A percentile compares a stretch with the other conserved stretches of the same genome.
These are phyloP conservation scores for Leptinotarsa defecta DNA, from an alignment of 1,140 invertebrate species.

Conservation along the genomic window DNA sequence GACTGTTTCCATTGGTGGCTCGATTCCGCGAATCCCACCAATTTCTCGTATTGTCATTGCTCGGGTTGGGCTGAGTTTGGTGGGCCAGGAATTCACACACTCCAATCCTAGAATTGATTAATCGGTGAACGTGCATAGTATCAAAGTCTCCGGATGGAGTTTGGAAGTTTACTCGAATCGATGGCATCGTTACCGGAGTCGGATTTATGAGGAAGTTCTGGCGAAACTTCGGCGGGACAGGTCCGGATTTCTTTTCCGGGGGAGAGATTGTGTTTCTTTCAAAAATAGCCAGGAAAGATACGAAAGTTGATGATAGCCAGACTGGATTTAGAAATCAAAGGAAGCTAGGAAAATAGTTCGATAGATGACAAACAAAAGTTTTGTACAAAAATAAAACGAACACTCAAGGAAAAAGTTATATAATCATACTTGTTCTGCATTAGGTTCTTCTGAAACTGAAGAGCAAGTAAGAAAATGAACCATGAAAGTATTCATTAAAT, in stretches of 20 bases:
- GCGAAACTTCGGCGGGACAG: not conserved
- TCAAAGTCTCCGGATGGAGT: not conserved
- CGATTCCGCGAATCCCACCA: slow-evolving; percentile 49
- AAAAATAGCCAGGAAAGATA: too few relatives aligned
- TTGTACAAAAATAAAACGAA: too few relatives aligned
- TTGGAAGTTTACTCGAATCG: not conserved
- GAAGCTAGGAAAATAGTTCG: too few relatives aligned
- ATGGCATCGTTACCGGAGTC: not conserved
- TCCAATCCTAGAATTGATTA: slow-evolving; percentile 46
- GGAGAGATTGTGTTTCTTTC: too few relatives aligned
- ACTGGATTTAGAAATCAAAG: too few relatives aligned
- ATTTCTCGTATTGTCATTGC: slow-evolving; percentile 52
- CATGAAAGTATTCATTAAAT: too few relatives aligned
- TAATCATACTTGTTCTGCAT: too few relatives aligned
- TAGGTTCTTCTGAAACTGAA: too few relatives aligned
- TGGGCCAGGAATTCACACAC: slow-evolving; percentile 21
- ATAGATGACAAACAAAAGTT: too few relatives aligned
- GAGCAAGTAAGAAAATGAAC: too few relatives aligned
- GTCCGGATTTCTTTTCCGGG: not conserved
- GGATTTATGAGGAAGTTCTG: not conserved
- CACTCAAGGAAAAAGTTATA: too few relatives aligned
- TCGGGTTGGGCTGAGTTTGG: slow-evolving; percentile 37
- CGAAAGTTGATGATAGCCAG: too few relatives aligned
- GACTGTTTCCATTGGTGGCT: slow-evolving; percentile 45
- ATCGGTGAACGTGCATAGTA: slow-evolving; percentile 19